Evolutionary conservation across 2,888 invertebrate species (phyloP), one percentile per base, ranked within the genome.

Genomic region (Phasia obesa): DNA sequence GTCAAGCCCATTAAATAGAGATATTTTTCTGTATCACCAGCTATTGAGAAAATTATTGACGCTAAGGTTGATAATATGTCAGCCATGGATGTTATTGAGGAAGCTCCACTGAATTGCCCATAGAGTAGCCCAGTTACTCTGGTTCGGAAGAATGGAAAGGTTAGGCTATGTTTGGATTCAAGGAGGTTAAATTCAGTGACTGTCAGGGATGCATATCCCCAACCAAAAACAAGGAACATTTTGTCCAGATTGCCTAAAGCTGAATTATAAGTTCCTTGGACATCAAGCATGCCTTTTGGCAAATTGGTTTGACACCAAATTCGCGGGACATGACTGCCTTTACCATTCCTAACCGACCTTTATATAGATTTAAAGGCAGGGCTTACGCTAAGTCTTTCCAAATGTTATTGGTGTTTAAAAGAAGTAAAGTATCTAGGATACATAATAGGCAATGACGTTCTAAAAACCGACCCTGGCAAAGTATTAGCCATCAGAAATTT

Each of bases 371-470:
- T n/a, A 27, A 27, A 51, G 15, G 65, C 81, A 2, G 77, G 84
- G 49, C 65, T 84, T 23, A 81, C 85, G 0, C 49, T 85, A 11
- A 85, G 82, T 64, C 25, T 85, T 11, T 25, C 25, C 0, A 80
- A 74, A 31, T 84, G 84, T 23, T 76, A 84, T 42, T 85, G 76
- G 59, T 82, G 77, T n/a, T 15, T 84, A 11, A 81, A 69, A 15
- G 79, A 81, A 5, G 83, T 85, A 2, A 53, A 73, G 17, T 85
- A 85, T 31, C 17, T 85, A 1, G 85, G 85, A 0, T 83, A 84
- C 23, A 35, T 85, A 0, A 82, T 84, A 9, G 84, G 85, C 0
- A 59, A 83, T 25, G 85, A 84, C 6, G 55, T 55, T 15, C 65
- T 84, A 9, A 84, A 81, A 27, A 67, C 84, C 13, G 84, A 85